A percentile compares a stretch with the other conserved stretches of the same genome.
phyloP scores from a whole-genome alignment of 1,140 invertebrate genomes.

The Tetragonula clypearis region DNA sequence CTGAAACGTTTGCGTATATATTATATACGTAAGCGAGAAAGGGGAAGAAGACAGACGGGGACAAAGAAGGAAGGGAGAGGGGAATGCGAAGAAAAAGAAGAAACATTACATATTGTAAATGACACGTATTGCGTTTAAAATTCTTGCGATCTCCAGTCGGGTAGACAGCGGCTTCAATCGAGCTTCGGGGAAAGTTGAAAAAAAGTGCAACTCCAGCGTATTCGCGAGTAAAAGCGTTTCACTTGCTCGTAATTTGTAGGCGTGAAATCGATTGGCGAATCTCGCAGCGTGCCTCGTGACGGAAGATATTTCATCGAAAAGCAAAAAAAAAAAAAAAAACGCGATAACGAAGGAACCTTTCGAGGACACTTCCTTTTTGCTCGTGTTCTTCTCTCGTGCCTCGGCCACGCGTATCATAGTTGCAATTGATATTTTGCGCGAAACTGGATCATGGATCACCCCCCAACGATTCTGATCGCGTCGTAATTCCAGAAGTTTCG shows the following conservation, averaged over 20 bases:
- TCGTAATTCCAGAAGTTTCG: background rate
- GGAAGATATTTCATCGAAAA: background rate
- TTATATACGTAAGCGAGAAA: too few species aligned
- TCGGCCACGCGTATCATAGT: background rate
- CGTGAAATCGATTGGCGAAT: background rate
- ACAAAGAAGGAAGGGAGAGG: background rate
- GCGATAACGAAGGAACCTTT: background rate
- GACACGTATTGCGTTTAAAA: background rate
- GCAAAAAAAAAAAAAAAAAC: too few species aligned
- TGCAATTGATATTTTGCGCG: background rate
- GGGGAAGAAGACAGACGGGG: background rate
- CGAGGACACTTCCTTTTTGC: background rate
- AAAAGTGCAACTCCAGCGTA: background rate
- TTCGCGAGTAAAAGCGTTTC: constrained; percentile 12
- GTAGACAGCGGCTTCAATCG: constrained; percentile 14
- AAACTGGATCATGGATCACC: background rate
- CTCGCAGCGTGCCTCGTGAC: too few species aligned
- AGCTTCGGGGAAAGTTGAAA: background rate
- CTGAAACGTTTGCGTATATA: background rate
- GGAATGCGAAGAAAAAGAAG: too few species aligned
- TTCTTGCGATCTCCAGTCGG: background rate
- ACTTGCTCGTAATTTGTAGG: background rate
- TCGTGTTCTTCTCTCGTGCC: too few species aligned
- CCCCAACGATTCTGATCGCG: background rate
- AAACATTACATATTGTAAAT: background rate